Percentiles rank a stretch among this genome's conserved stretches.
Conservation (phyloP, 2,888 invertebrate genomes). For the Odontocerum albicorne region DNA sequence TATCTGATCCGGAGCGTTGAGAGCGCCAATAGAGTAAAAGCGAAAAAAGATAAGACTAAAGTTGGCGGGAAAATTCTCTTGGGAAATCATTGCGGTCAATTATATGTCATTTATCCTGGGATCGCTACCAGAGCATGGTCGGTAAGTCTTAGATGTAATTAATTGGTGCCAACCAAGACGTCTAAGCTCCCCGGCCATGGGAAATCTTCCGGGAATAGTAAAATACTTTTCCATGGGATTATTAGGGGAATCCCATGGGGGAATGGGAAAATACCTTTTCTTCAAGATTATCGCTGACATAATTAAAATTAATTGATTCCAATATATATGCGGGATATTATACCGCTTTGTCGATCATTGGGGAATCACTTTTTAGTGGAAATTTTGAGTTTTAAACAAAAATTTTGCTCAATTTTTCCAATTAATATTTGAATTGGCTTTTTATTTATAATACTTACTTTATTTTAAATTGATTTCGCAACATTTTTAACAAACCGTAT, state of each 20-base stretch:
- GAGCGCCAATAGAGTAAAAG: too few relatives aligned
- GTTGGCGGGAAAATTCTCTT: constrained; percentile 4
- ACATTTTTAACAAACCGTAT: too few relatives aligned
- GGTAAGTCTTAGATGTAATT: constrained; percentile 33
- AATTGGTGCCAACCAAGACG: constrained; percentile 28
- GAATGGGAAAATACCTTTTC: neutral
- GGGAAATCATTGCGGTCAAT: constrained; percentile 37
- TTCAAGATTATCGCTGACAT: constrained; percentile 4
- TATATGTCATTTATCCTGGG: constrained; percentile 35
- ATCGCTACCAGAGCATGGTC: constrained; percentile 23
- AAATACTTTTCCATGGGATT: neutral
- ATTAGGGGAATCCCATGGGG: neutral
- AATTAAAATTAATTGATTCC: constrained; percentile 11
- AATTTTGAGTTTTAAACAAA: too few relatives aligned
- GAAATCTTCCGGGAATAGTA: neutral
- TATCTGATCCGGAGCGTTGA: too few relatives aligned
- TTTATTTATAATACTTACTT: too few relatives aligned
- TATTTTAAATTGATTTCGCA: too few relatives aligned
- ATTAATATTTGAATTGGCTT: too few relatives aligned
- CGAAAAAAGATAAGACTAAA: neutral
- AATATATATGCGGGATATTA: too few relatives aligned
- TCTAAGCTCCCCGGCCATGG: neutral
- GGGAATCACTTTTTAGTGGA: too few relatives aligned
- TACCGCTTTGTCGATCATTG: too few relatives aligned
- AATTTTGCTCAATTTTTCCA: too few relatives aligned